These are phyloP conservation scores for Gasterosteus aculeatus DNA, from an alignment of 2,113 vertebrate species.

Conservation along the genomic window DNA sequence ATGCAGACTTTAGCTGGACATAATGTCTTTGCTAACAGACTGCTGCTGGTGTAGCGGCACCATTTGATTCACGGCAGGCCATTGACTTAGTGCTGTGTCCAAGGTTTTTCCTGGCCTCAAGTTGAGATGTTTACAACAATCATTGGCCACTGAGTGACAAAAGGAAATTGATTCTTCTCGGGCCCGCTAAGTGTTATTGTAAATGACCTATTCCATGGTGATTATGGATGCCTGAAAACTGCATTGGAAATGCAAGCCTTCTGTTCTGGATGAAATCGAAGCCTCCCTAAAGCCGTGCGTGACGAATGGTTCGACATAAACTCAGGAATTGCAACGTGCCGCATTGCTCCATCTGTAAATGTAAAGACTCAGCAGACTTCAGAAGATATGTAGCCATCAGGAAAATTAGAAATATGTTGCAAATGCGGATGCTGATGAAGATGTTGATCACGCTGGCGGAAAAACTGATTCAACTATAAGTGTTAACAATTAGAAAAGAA, in stretches of 20 bases:
- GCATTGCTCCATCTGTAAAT: constrained; percentile 30
- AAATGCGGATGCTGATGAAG: constrained; percentile 34
- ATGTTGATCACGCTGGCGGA: constrained; percentile 34
- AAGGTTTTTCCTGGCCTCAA: constrained; percentile 68
- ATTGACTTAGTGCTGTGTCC: constrained; percentile 73
- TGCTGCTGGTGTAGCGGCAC: constrained; percentile 61
- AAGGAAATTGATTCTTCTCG: constrained; percentile 75
- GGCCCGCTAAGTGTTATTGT: constrained; percentile 72
- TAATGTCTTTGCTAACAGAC: constrained; percentile 67
- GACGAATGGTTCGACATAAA: constrained; percentile 40
- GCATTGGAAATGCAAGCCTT: constrained; percentile 57
- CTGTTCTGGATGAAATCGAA: constrained; percentile 46
- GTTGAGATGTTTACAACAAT: constrained; percentile 78
- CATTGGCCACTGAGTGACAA: constrained; percentile 74
- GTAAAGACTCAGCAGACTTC: constrained; percentile 30
- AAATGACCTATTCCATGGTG: constrained; percentile 73
- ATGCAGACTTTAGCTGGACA: constrained; percentile 41
- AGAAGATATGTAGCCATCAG: constrained; percentile 18
- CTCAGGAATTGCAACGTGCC: constrained; percentile 37
- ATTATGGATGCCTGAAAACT: constrained; percentile 71
- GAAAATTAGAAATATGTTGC: constrained; percentile 38
- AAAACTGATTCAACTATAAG: constrained; percentile 59
- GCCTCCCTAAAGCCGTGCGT: constrained; percentile 39
- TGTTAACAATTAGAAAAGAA: constrained; percentile 51
- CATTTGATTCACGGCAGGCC: constrained; percentile 74